Base-by-base conservation (phyloP, 2,888 invertebrate genomes). In the Idaea aversata region DNA sequence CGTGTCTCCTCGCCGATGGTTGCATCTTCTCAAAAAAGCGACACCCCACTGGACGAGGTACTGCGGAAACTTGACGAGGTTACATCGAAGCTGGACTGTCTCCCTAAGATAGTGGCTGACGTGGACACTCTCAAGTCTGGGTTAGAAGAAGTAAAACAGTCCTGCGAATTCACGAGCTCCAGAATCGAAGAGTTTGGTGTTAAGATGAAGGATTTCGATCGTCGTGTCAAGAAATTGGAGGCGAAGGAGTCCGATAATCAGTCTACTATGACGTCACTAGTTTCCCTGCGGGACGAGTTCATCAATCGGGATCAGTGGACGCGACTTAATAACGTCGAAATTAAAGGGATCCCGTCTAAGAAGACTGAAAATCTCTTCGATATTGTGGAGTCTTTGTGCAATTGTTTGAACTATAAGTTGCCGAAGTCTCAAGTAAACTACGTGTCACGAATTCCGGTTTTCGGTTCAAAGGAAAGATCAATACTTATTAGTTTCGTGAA, bases 251-350 rank as follows among this genome's bases (percentile, higher is more conserved):
- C n/a, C n/a, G n/a, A n/a, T n/a, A n/a, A 59, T 4, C 16, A 16
- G 7, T 15, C 16, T 5, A 16, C 7, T 16, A 16, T n/a, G 4
- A 16, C n/a, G 6, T 38, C 16, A 62, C n/a, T 65, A 36, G 59
- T 62, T 59, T 34, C 59, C 25, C 59, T 65, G 57, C 61, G 61
- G 34, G 63, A 63, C 61, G 34, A 64, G 58, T 61, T 61, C n/a
- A 61, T 63, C 15, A 59, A 58, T 58, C 59, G 59, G 59, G 66
- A 66, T 47, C 59, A 59, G 16, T 1, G 59, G 16, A 16, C 59
- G 7, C 15, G 59, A 5, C 7, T 59, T 7, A n/a, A 59, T 16
- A 59, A 59, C 16, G 59, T 16, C 16, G 59, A 59, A 16, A 16
- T 59, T 16, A 59, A 59, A 16, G 59, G 59, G 5, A 16, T 59